These are phyloP conservation scores for Drosophila barbarae DNA, from an alignment of 2,888 invertebrate genomes.

Conservation along the genomic window DNA sequence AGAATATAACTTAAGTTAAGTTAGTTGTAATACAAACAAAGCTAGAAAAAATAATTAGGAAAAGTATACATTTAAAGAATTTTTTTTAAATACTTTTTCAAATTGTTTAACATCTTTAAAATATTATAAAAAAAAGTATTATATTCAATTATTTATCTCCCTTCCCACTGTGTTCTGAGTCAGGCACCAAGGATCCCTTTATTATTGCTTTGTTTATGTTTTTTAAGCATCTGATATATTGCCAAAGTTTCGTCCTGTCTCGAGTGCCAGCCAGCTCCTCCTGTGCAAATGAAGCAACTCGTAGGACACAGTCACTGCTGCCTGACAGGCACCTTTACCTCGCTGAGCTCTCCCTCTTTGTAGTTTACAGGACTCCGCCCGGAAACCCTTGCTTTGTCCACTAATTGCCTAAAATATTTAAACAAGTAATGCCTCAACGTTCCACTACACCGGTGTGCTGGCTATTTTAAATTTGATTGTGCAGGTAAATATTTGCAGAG, in stretches of 20 bases:
- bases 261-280: slow-evolving; percentile 22
- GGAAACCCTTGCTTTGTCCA: slow-evolving; percentile 24
- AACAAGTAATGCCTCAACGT: slow-evolving; percentile 56
- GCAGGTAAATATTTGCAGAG: slow-evolving; percentile 62
- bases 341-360: neutral
- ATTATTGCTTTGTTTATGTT: slow-evolving; percentile 65
- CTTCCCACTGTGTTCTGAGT: slow-evolving; percentile 13
- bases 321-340: slow-evolving; percentile 5
- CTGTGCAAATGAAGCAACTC: slow-evolving; percentile 64
- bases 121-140: neutral
- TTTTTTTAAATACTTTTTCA: neutral
- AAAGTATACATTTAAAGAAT: neutral
- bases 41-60: no score
- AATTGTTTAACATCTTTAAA: neutral
- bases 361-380: slow-evolving; percentile 3
- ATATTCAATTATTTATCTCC: neutral
- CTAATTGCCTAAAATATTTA: slow-evolving; percentile 74
- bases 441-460: slow-evolving; percentile 28
- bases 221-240: slow-evolving; percentile 70
- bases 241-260: slow-evolving; percentile 58
- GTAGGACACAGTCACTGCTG: slow-evolving; percentile 8
- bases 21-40: no score
- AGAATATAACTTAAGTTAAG: no score
- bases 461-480: slow-evolving; percentile 69
- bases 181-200: neutral